phyloP scores from a whole-genome alignment of 2,797 vertebrate genomes.

The Rousettus madagascariensis region DNA sequence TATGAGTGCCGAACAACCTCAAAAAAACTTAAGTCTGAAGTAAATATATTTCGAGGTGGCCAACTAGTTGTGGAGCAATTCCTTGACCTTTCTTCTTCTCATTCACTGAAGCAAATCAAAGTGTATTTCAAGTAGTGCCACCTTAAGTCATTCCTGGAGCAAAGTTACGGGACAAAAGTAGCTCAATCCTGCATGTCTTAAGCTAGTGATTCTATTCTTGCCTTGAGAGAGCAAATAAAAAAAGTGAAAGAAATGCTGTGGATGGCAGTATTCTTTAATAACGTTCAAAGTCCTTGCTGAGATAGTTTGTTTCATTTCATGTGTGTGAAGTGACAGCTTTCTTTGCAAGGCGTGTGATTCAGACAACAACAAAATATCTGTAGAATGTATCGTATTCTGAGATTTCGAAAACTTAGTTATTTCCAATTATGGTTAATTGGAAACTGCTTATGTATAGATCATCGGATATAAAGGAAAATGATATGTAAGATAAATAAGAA shows the following conservation, averaged over 20 bases:
- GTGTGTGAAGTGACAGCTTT: neutral
- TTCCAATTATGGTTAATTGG: neutral
- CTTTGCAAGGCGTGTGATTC: neutral
- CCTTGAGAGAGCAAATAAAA: neutral
- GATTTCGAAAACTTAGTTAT: neutral
- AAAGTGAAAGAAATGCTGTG: neutral
- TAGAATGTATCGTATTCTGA: neutral
- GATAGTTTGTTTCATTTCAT: neutral
- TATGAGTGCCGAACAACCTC: conserved; percentile 40
- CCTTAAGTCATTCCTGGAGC: neutral
- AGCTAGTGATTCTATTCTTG: neutral
- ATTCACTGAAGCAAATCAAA: conserved; percentile 39
- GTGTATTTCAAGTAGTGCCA: neutral
- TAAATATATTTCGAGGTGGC: neutral
- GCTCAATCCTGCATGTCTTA: neutral
- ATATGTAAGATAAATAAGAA: neutral
- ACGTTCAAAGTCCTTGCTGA: neutral
- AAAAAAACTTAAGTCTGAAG: conserved; percentile 43
- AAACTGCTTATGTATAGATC: neutral
- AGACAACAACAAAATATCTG: neutral
- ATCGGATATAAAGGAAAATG: neutral
- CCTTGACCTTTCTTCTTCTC: conserved; percentile 14
- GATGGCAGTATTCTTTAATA: conserved; percentile 27
- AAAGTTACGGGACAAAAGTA: neutral
- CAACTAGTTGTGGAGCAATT: neutral